Evolutionary conservation across 2,888 invertebrate species (phyloP), one percentile per base, ranked within the genome.

Genomic region (Pardosa pseudoannulata): DNA sequence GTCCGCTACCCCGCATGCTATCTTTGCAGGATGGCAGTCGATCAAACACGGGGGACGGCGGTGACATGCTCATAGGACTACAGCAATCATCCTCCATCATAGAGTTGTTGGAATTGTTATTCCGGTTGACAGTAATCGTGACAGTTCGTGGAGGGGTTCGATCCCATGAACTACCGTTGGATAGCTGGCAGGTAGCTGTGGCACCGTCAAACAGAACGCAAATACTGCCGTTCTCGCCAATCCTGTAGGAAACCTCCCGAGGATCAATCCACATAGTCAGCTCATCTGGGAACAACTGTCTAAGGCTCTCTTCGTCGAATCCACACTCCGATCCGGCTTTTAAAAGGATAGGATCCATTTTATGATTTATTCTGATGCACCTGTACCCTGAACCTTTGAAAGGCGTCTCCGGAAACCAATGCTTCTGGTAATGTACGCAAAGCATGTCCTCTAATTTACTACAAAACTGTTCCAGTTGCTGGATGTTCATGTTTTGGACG

Each of bases 191-290:
- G 27, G 56, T 56, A 28, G 39, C 72, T 0, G 70, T 72, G 31
- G 32, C 56, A n/a, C 68, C 81, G 87, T 93, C 93, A 90, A 92
- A 94, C 9, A 94, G 91, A 0, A 94, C 93, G 88, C 94, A 94
- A 88, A 94, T 94, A 89, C 94, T 94, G 29, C 94, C 94, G 90
- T 94, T 94, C 90, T 94, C 94, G 29, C 94, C 94, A 89, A 94
- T 94, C 90, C 94, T 91, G 91, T 94, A 94, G 13, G 93, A 93
- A 9, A 95, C 95, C 92, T 95, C 95, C 89, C 93, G 92, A 1
- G 95, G 95, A 91, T 95, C 95, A 88, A 95, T 94, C 95, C 95
- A 95, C 92, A 95, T 93, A 36, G 95, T 95, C 19, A 95, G 93
- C 92, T 95, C 95, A 89, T 93, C 93, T 31, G 95, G 95, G 88